Evolutionary conservation across 37 sponge, comb jelly and placozoan species (phyloP), one percentile per base, ranked within the genome.

Genomic region (Petrosia ficiformis): DNA sequence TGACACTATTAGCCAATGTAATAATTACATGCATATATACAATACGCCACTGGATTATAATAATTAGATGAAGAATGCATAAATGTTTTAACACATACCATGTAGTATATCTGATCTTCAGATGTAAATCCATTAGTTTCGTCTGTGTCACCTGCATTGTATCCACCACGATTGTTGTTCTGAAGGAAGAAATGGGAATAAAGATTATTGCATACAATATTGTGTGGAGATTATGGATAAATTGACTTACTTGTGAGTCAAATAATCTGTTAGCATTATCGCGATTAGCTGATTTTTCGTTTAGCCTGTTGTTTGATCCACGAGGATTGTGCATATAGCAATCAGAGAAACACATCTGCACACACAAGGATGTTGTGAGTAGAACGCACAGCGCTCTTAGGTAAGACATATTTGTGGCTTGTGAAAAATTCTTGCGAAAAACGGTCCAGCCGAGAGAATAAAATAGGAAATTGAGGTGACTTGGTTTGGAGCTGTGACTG

Each of bases 161-260:
- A 98, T 2, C 99, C 99, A 26, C 97, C 94, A 76, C 96, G 75
- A 86, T 95, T 95, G 89, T 98, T 98, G 76, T 98, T 97, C 98
- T 97, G 70, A 0, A 61, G n/a, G 28, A 29, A 26, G 11, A 38
- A 26, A 57, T 22, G 48, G 21, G 25, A 11, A 31, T n/a, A 32
- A 14, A 33, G 26, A 72, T 44, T 44, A 42, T n/a, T 72, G 24
- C 72, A 39, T 2, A 4, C 72, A 71, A 28, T 24, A n/a, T n/a
- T n/a, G n/a, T n/a, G n/a, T n/a, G n/a, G n/a, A 39, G 6, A 74
- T 57, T 34, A 44, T 4, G 21, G 25, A 63, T 8, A 37, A 58
- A 5, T 11, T 10, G 21, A 22, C 82, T 71, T 70, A 96, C 97
- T 85, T 98, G 99, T 16, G 99, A 98, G 67, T 98, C 96, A 73